A percentile compares a stretch with the other conserved stretches of the same genome.
These are phyloP conservation scores for Antitype chi DNA, from an alignment of 2,888 invertebrate species.

Conservation along the genomic window DNA sequence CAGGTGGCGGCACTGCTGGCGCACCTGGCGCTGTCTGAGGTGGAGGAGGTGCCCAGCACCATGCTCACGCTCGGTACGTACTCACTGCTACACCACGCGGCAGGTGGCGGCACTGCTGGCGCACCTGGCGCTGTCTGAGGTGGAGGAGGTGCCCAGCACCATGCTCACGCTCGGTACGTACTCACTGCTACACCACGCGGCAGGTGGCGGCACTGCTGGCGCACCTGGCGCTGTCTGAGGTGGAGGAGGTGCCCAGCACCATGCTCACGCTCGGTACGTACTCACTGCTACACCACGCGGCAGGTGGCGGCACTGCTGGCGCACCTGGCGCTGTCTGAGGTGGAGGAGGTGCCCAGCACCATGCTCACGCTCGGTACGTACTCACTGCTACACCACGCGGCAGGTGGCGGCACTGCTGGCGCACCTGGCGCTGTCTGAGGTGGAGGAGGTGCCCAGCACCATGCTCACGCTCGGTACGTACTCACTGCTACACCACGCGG, in stretches of 20 bases:
- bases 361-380: constrained; percentile 87
- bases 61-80: too few species aligned
- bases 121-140: too few species aligned
- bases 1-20: too few species aligned
- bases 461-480: constrained; percentile 89
- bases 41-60: too few species aligned
- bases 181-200: constrained; percentile 79
- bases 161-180: too few species aligned
- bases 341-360: constrained; percentile 76
- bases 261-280: constrained; percentile 88
- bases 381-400: background rate
- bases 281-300: background rate
- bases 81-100: constrained; percentile 63
- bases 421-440: constrained; percentile 93
- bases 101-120: too few species aligned
- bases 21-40: too few species aligned
- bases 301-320: too few species aligned
- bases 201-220: constrained; percentile 95
- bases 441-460: constrained; percentile 93
- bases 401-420: constrained; percentile 94
- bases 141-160: too few species aligned
- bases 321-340: constrained; percentile 22
- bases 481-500: constrained; percentile 3
- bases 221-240: constrained; percentile 93
- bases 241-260: constrained; percentile 93